Percentiles rank a stretch among this genome's conserved stretches.
Conservation (phyloP, 1,140 invertebrate species). For the Anadara kagoshimensis region DNA sequence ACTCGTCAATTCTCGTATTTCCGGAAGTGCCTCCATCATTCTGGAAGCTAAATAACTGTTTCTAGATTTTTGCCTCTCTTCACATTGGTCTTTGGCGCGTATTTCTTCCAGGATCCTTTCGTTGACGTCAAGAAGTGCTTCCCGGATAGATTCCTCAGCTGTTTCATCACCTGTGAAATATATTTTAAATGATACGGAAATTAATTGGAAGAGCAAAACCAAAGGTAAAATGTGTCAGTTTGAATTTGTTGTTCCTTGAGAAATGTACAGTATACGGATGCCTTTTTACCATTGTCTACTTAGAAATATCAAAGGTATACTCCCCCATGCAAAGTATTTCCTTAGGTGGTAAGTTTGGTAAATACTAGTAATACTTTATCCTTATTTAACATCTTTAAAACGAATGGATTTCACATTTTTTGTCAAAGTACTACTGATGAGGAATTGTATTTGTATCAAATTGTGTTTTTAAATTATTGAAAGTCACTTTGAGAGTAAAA, state of each 20-base stretch:
- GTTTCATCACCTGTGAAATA: slow-evolving; percentile 44
- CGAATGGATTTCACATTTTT: too few species aligned
- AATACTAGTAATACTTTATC: too few species aligned
- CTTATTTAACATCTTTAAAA: too few species aligned
- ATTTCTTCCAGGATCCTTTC: slow-evolving; percentile 36
- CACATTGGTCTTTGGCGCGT: neutral
- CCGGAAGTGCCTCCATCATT: slow-evolving; percentile 31
- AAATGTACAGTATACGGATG: neutral
- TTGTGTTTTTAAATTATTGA: too few species aligned
- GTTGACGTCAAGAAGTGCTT: slow-evolving; percentile 56
- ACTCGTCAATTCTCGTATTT: slow-evolving; percentile 38
- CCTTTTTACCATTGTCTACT: neutral
- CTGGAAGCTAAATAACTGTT: slow-evolving; percentile 12
- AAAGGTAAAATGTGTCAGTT: neutral
- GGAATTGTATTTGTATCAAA: too few species aligned
- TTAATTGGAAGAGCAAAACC: neutral
- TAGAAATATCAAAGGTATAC: neutral
- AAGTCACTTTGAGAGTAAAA: too few species aligned
- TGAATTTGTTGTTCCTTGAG: neutral
- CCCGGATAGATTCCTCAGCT: slow-evolving; percentile 54
- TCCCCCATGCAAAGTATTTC: neutral
- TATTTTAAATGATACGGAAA: neutral
- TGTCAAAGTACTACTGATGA: too few species aligned
- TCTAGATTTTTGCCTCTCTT: slow-evolving; percentile 14
- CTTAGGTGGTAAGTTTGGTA: too few species aligned